Percentiles rank a stretch among this genome's conserved stretches.
These are phyloP conservation scores for Lepidochrysops patricia DNA, from an alignment of 2,888 invertebrate species.

Conservation along the genomic window DNA sequence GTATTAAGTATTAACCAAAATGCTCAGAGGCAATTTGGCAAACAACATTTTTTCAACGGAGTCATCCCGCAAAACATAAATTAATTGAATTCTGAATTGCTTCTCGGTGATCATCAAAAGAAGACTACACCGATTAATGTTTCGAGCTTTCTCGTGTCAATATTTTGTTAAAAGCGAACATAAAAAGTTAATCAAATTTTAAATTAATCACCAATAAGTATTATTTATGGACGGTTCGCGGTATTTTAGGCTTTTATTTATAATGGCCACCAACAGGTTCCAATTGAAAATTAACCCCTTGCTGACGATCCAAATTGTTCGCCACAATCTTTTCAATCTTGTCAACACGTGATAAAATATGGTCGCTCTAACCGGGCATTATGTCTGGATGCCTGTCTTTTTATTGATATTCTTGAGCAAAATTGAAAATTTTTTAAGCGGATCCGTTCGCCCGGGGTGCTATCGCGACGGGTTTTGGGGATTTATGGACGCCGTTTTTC, in stretches of 20 bases:
- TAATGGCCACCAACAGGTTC: slow-evolving; percentile 61
- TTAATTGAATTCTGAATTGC: slow-evolving; percentile 1
- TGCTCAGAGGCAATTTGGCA: not conserved
- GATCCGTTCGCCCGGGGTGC: slow-evolving; percentile 57
- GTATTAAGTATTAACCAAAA: not conserved
- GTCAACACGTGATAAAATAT: slow-evolving; percentile 71
- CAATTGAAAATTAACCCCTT: slow-evolving; percentile 71
- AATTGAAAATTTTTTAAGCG: slow-evolving; percentile 58
- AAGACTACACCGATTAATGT: slow-evolving; percentile 18
- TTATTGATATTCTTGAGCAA: slow-evolving; percentile 58
- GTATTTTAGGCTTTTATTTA: slow-evolving; percentile 43
- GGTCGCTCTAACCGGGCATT: slow-evolving; percentile 65
- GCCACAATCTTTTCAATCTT: slow-evolving; percentile 46
- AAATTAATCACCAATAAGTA: slow-evolving; percentile 42
- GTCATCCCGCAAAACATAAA: not conserved
- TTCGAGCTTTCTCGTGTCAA: slow-evolving; percentile 36
- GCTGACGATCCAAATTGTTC: slow-evolving; percentile 52
- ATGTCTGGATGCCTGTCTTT: slow-evolving; percentile 52
- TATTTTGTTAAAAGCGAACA: slow-evolving; percentile 47
- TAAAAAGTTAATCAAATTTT: slow-evolving; percentile 42
- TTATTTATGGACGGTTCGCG: slow-evolving; percentile 49
- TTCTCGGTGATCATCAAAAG: slow-evolving; percentile 14
- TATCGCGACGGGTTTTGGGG: slow-evolving; percentile 47
- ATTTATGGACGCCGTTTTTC: slow-evolving; percentile 49
- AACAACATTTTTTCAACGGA: slow-evolving; percentile 15